Evolutionary conservation across 1,140 invertebrate genomes (phyloP).

Genomic region (Trichoplusia ni): DNA sequence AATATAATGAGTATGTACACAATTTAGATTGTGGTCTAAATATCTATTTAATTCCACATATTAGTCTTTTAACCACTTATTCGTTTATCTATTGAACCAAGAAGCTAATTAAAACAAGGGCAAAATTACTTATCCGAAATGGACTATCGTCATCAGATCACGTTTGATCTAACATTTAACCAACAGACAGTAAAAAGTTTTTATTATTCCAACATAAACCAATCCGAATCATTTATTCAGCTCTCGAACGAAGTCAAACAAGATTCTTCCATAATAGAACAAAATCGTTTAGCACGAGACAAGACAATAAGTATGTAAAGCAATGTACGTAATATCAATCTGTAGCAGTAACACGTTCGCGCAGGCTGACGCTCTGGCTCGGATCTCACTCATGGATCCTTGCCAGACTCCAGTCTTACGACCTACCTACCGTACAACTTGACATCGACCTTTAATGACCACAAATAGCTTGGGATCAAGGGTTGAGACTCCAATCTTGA

Average conservation of each 20-base stretch:
- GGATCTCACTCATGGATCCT: slow-evolving; percentile 42
- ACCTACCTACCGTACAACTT: slow-evolving; percentile 10
- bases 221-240: too few species aligned
- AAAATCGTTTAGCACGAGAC: neutral
- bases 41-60: slow-evolving; percentile 20
- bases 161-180: too few species aligned
- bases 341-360: slow-evolving; percentile 31
- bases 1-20: slow-evolving; percentile 66
- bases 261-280: neutral
- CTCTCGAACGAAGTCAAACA: too few species aligned
- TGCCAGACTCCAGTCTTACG: slow-evolving; percentile 39
- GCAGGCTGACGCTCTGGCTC: slow-evolving; percentile 50
- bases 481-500: neutral
- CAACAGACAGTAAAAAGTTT: too few species aligned
- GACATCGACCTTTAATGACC: slow-evolving; percentile 9
- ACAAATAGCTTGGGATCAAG: slow-evolving; percentile 8
- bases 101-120: too few species aligned
- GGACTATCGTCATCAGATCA: too few species aligned
- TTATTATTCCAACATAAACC: too few species aligned
- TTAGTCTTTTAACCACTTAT: neutral
- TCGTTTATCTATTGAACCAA: neutral
- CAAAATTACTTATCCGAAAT: too few species aligned
- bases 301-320: slow-evolving; percentile 16
- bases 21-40: slow-evolving; percentile 55
- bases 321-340: slow-evolving; percentile 29